A percentile compares a stretch with the other conserved stretches of the same genome.
These are phyloP conservation scores for Eupeodes luniger DNA, from an alignment of 2,888 invertebrate genomes.

Conservation along the genomic window DNA sequence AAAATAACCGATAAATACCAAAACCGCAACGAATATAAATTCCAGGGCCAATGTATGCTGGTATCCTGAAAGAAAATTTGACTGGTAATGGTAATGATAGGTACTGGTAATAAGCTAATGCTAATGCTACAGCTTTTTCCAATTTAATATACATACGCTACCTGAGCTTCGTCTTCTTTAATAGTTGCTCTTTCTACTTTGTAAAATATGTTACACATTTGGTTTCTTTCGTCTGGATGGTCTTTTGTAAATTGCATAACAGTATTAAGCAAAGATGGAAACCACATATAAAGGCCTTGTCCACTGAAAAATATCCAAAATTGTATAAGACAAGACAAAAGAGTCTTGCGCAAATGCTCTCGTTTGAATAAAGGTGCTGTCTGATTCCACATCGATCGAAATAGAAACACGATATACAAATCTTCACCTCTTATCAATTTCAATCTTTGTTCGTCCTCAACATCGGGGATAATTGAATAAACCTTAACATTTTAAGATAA, in stretches of 20 bases:
- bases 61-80: constrained; percentile 6
- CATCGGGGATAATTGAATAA: constrained; percentile 2
- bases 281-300: constrained; percentile 82
- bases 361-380: constrained; percentile 81
- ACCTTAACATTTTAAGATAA: constrained; percentile 22
- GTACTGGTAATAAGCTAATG: no score
- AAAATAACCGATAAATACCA: constrained; percentile 77
- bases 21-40: constrained; percentile 78
- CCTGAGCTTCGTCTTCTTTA: neutral
- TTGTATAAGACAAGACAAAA: constrained; percentile 80
- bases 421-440: neutral
- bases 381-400: constrained; percentile 81
- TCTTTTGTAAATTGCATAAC: constrained; percentile 78
- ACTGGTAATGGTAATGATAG: no score
- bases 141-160: neutral
- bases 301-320: constrained; percentile 81
- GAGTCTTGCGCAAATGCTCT: constrained; percentile 79
- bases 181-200: constrained; percentile 39
- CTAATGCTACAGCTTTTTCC: no score
- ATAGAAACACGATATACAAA: neutral
- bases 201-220: constrained; percentile 80
- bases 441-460: constrained; percentile 20
- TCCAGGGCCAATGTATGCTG: constrained; percentile 79
- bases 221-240: constrained; percentile 76
- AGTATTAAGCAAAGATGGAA: constrained; percentile 81